phyloP scores from a whole-genome alignment of 2,797 vertebrate species.

The Petrocephalus sullivani region DNA sequence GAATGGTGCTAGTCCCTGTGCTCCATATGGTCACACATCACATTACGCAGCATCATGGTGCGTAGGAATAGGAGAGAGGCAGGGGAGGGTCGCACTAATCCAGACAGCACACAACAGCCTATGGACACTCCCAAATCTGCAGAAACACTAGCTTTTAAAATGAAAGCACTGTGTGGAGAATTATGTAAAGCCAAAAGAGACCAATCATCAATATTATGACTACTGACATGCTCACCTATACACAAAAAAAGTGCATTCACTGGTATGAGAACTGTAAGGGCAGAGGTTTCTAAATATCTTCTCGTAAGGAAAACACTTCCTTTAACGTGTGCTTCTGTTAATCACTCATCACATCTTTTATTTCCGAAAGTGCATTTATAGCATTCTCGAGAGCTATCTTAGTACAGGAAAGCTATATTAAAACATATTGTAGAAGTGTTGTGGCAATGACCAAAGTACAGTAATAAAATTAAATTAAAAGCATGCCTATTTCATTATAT shows the following conservation, averaged over 20 bases:
- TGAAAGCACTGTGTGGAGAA: not conserved
- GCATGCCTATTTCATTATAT: slow-evolving; percentile 57
- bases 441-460: slow-evolving; percentile 42
- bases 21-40: not conserved
- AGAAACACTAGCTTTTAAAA: not conserved
- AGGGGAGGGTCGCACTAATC: not conserved
- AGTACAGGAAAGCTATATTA: slow-evolving; percentile 43
- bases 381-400: slow-evolving; percentile 63
- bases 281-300: not conserved
- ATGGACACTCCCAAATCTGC: not conserved
- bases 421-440: slow-evolving; percentile 20
- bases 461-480: slow-evolving; percentile 59
- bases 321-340: slow-evolving; percentile 47
- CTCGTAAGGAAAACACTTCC: slow-evolving; percentile 27
- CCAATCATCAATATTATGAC: not conserved
- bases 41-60: not conserved
- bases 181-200: not conserved
- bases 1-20: not conserved
- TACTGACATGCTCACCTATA: not conserved
- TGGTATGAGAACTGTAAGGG: not conserved
- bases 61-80: not conserved
- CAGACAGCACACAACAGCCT: not conserved
- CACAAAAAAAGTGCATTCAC: not conserved
- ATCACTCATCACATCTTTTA: slow-evolving; percentile 41
- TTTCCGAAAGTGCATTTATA: slow-evolving; percentile 57